These are phyloP conservation scores for Decapterus maruadsi DNA, from an alignment of 2,797 vertebrate species.

Conservation along the genomic window DNA sequence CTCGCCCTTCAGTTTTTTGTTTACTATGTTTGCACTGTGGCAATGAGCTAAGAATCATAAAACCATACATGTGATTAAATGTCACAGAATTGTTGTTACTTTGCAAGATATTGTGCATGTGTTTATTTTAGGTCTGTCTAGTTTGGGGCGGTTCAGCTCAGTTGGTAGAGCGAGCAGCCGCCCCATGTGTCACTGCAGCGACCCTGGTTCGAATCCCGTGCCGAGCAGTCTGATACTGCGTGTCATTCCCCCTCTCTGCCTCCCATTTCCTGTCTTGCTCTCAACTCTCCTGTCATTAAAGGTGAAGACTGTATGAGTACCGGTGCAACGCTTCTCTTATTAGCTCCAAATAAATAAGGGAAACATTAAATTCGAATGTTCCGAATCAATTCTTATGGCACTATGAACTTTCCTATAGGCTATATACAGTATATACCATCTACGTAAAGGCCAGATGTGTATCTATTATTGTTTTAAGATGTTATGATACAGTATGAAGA, in stretches of 20 bases:
- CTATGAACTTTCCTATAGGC: background rate
- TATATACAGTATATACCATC: background rate
- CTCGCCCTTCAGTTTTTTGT: background rate
- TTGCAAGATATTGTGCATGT: background rate
- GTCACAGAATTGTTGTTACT: conserved; percentile 11
- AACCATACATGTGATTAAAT: background rate
- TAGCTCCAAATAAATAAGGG: background rate
- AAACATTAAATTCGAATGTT: background rate
- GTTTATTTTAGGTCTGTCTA: conserved; percentile 6
- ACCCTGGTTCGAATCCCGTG: too few relatives aligned
- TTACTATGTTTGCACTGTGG: background rate
- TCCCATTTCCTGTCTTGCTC: too few relatives aligned
- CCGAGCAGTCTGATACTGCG: too few relatives aligned
- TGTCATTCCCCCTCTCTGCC: too few relatives aligned
- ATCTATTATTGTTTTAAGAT: background rate
- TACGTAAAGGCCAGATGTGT: background rate
- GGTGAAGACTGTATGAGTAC: background rate
- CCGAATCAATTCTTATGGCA: background rate
- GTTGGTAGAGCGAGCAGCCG: too few relatives aligned
- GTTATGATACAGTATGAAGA: background rate
- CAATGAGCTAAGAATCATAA: background rate
- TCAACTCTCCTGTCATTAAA: too few relatives aligned
- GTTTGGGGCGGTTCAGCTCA: background rate
- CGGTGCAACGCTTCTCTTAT: background rate
- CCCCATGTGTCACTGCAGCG: too few relatives aligned